A percentile compares a stretch with the other conserved stretches of the same genome.
Conservation (phyloP, 2,888 invertebrate species). For the Leptothorax acervorum region DNA sequence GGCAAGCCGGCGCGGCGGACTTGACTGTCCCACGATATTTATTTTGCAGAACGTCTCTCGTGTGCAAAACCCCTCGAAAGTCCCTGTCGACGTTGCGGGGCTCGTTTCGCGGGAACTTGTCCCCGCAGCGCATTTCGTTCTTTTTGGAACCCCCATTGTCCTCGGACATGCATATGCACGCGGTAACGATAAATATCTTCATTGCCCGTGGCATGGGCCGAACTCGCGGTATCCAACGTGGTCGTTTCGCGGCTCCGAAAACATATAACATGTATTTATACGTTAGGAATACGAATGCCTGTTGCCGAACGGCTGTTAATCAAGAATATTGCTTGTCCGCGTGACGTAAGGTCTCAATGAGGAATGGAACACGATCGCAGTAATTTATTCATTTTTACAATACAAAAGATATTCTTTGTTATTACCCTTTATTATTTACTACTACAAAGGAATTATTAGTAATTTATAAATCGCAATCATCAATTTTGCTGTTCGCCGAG, state of each 20-base stretch:
- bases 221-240: background rate
- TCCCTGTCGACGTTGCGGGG: conserved; percentile 32
- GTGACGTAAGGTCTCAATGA: conserved; percentile 13
- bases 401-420: background rate
- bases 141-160: conserved; percentile 40
- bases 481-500: background rate
- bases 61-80: conserved; percentile 41
- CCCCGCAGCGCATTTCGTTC: background rate
- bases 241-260: conserved; percentile 12
- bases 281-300: background rate
- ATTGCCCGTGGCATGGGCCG: conserved; percentile 27
- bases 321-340: background rate
- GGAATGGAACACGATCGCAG: background rate
- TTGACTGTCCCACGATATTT: conserved; percentile 43
- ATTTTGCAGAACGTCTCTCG: conserved; percentile 42
- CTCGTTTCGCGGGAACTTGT: conserved; percentile 33
- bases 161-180: conserved; percentile 21
- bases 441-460: background rate
- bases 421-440: background rate
- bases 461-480: background rate
- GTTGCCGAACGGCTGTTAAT: background rate
- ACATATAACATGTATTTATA: conserved; percentile 20
- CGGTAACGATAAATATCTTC: conserved; percentile 48
- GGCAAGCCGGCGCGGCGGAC: background rate
- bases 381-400: background rate